These are phyloP conservation scores for Hesperophylax magnus DNA, from an alignment of 1,140 invertebrate genomes.

Conservation along the genomic window DNA sequence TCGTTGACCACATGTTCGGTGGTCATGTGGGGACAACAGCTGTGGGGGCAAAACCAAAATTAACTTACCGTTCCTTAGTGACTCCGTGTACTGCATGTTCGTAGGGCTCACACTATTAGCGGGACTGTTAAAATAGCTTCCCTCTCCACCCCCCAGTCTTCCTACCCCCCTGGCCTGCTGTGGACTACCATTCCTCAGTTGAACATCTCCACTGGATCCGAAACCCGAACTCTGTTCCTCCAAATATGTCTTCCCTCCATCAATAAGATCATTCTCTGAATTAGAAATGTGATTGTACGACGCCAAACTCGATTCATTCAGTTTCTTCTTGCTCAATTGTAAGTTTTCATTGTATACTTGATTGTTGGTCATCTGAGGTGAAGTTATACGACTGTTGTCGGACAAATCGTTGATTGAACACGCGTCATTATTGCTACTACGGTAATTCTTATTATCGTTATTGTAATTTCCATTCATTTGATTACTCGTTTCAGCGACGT, in stretches of 20 bases:
- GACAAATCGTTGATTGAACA: neutral
- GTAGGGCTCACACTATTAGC: constrained; percentile 66
- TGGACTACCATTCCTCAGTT: constrained; percentile 17
- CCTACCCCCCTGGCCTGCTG: constrained; percentile 12
- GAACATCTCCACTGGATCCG: constrained; percentile 4
- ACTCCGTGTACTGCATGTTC: constrained; percentile 65
- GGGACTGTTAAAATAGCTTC: constrained; percentile 60
- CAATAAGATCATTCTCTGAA: constrained; percentile 28
- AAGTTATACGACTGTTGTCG: constrained; percentile 34
- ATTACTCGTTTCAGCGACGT: neutral
- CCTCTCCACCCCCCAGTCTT: constrained; percentile 60
- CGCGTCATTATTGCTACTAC: neutral
- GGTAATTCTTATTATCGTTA: neutral
- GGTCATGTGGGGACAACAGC: too few species aligned
- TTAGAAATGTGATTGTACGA: constrained; percentile 16
- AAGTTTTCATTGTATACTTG: constrained; percentile 26
- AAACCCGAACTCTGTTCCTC: constrained; percentile 41
- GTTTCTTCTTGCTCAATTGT: constrained; percentile 20
- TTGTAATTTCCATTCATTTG: neutral
- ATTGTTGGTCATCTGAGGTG: constrained; percentile 36
- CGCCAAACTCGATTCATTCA: neutral
- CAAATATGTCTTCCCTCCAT: constrained; percentile 46
- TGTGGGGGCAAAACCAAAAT: too few species aligned
- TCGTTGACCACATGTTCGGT: too few species aligned
- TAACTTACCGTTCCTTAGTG: constrained; percentile 64